phyloP scores from a whole-genome alignment of 2,797 vertebrate genomes.

The Tenualosa thibaudeaui region DNA sequence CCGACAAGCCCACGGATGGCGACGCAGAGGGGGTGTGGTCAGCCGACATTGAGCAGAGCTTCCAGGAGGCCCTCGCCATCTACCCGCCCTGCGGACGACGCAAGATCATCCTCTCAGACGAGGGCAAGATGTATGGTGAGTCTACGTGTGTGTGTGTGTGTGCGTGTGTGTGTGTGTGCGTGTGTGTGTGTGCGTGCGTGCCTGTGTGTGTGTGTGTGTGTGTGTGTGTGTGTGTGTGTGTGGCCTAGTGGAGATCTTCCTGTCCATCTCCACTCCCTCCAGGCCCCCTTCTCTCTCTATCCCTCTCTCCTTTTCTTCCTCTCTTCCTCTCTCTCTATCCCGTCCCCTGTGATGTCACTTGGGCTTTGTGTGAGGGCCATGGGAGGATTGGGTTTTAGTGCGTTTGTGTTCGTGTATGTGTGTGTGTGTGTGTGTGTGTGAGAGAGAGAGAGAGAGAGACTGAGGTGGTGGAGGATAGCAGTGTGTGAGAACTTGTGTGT shows the following conservation, averaged over 20 bases:
- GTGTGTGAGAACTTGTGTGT: neutral
- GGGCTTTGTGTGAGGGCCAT: neutral
- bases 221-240: neutral
- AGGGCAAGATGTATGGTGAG: slow-evolving; percentile 99
- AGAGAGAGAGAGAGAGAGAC: too few relatives aligned
- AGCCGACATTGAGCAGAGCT: slow-evolving; percentile 99
- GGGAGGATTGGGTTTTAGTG: too few relatives aligned
- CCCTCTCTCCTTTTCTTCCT: too few relatives aligned
- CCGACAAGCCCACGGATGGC: slow-evolving; percentile 96
- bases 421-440: neutral
- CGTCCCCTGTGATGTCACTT: too few relatives aligned
- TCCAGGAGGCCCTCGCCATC: slow-evolving; percentile 98
- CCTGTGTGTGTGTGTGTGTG: slow-evolving; percentile 60
- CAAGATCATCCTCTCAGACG: slow-evolving; percentile 99
- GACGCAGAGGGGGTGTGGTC: slow-evolving; percentile 99
- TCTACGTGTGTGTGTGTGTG: slow-evolving; percentile 42
- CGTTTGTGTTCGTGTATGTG: neutral
- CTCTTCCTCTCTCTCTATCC: too few relatives aligned
- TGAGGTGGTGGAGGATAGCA: too few relatives aligned
- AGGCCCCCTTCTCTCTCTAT: too few relatives aligned
- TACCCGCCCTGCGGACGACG: slow-evolving; percentile 97
- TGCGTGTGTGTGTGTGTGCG: neutral
- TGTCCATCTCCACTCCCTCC: too few relatives aligned
- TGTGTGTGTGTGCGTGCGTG: neutral
- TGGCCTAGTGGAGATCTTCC: neutral